Conservation (phyloP, 2,113 vertebrate genomes). For the Lipophrys pholis region DNA sequence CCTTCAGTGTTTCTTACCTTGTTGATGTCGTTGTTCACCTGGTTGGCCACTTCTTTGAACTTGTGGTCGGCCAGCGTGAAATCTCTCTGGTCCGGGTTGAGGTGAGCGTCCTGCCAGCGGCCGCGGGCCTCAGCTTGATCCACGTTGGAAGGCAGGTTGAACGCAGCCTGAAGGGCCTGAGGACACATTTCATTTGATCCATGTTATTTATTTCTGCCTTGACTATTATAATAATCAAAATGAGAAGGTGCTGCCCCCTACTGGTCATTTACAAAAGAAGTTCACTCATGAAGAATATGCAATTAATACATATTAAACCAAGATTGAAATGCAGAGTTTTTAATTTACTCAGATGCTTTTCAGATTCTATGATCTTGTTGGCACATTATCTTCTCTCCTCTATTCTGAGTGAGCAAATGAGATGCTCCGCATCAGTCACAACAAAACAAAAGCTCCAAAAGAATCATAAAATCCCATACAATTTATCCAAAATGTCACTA, state of each 20-base stretch:
- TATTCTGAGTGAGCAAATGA: too few species aligned
- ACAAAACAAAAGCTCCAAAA: too few species aligned
- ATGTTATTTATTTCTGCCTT: background rate
- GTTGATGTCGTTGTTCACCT: constrained; percentile 94
- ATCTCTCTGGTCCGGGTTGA: constrained; percentile 93
- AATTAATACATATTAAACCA: too few species aligned
- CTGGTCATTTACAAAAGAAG: background rate
- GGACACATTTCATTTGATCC: background rate
- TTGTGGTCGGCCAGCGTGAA: constrained; percentile 95
- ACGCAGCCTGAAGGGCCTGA: constrained; percentile 90
- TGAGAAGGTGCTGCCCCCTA: background rate
- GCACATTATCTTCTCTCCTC: too few species aligned
- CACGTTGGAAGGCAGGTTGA: constrained; percentile 86
- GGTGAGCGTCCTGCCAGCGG: constrained; percentile 96
- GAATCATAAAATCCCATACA: too few species aligned
- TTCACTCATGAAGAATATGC: background rate
- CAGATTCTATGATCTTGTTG: too few species aligned
- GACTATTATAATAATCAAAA: background rate
- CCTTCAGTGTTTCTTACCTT: constrained; percentile 82
- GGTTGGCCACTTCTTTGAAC: constrained; percentile 97
- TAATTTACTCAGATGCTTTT: too few species aligned
- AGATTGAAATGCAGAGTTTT: too few species aligned
- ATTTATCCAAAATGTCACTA: too few species aligned
- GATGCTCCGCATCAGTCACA: too few species aligned
- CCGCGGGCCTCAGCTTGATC: constrained; percentile 82